Base-by-base conservation (phyloP, 2,797 vertebrate species). In the Picus viridis region DNA sequence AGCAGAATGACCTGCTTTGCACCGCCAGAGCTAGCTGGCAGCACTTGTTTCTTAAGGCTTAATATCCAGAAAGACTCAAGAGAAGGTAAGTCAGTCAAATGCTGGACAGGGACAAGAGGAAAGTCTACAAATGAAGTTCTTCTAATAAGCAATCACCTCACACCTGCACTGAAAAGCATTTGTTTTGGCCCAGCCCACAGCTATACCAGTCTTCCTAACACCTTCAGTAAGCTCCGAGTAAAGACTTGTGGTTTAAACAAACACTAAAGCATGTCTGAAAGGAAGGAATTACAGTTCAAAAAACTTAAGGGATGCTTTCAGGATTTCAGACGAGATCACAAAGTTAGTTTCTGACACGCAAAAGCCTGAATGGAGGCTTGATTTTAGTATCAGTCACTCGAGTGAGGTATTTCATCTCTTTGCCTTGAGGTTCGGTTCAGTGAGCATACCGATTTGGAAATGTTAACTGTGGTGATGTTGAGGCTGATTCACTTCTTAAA, bases 21-120 rank as follows among this genome's bases (percentile, higher is more conserved):
- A 36, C 57, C 71, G 79, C 57, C 39, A 53, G 41, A 86, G 53
- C 58, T 63, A 82, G 87, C 23, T 73, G 27, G 56, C 59, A 88
- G 30, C 24, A 23, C 56, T 61, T 68, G 45, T 61, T 88, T 76
- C 56, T 74, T 65, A 85, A 77, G 45, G 78, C 36, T 86, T 79
- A 80, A 79, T 80, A 83, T 27, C 43, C 90, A 94, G 58, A 88
- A 91, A 90, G 47, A 63, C 32, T 56, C 75, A 80, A 68, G 62
- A 71, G 83, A 86, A 82, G 41, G 63, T 79, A 77, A 90, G 23
- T 7, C 4, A 87, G 49, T 58, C 36, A 76, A 80, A 69, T 61
- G 59, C 56, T 61, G n/a, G 78, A 92, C 43, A 24, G 32, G 18
- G 43, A 57, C 13, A 6, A 63, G 34, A 73, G 34, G 16, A 18